phyloP scores from a whole-genome alignment of 2,888 invertebrate species.

The Mimas tiliae region DNA sequence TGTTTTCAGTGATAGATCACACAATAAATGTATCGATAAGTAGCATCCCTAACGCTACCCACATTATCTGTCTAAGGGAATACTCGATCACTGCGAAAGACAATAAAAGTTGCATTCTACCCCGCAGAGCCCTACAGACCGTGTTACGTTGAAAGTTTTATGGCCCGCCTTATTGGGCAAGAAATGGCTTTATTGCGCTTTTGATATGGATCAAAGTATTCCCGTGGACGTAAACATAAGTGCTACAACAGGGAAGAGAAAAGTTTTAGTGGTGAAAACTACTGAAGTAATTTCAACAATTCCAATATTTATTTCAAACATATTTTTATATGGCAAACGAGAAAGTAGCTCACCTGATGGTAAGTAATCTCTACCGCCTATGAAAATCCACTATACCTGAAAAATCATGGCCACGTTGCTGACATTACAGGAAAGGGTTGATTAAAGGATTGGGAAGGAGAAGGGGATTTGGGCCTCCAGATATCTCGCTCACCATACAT shows the following conservation, averaged over 20 bases:
- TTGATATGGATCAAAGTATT: constrained; percentile 48
- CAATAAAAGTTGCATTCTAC: constrained; percentile 54
- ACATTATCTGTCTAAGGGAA: constrained; percentile 52
- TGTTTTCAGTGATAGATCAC: no score
- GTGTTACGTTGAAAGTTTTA: constrained; percentile 55
- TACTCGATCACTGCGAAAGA: constrained; percentile 52
- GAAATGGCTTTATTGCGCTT: constrained; percentile 55
- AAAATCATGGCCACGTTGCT: no score
- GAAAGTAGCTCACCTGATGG: no score
- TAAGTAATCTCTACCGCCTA: no score
- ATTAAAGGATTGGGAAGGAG: no score
- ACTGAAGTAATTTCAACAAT: neutral
- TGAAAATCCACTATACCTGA: no score
- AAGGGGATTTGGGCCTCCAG: no score
- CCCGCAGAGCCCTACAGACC: constrained; percentile 39
- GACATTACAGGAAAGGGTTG: no score
- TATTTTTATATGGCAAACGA: no score
- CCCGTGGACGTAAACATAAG: constrained; percentile 29
- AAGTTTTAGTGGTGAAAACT: neutral
- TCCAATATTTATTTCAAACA: neutral
- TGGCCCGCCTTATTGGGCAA: constrained; percentile 53
- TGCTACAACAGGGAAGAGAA: neutral
- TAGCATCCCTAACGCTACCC: constrained; percentile 32
- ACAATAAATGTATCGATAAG: neutral
- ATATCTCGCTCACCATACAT: no score